Evolutionary conservation across 1,140 invertebrate species (phyloP), one percentile per base, ranked within the genome.

Genomic region (Drosophila erecta): DNA sequence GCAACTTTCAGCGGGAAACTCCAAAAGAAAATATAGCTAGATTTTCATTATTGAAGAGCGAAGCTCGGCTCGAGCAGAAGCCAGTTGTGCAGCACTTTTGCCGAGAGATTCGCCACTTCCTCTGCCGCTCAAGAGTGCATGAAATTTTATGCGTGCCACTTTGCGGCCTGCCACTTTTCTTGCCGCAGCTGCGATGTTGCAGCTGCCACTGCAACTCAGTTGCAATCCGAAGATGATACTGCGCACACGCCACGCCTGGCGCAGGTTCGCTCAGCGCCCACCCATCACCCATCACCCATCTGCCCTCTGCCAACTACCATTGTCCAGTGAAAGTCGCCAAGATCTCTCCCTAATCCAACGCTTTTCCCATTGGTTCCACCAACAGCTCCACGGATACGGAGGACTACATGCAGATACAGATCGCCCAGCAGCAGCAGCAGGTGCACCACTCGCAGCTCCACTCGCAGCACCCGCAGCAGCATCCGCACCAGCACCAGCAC

Each of bases 401-500:
- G 87, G 92, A 92, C 66, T 92, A 92, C 55, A 92, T 92, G 91
- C 91, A 92, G 64, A 91, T 92, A 47, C 85, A 90, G 55, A 83
- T 92, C 56, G 76, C 89, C 37, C 78, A 89, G 44, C 91, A 90
- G 37, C 17, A 17, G 17, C 81, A 89, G 37, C 89, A 83, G 58
- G 67, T 74, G 22, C 70, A 74, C 38, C 79, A 83, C 37, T 65
- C 57, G 44, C 58, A 44, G 51, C 43, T 67, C 55, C 58, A 75
- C 11, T 65, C 64, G 54, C 69, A 84, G 20, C 79, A 71, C 20
- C 81, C 77, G 17, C 90, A 91, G 15, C 77, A 79, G 81, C 94
- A 92, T 89, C 92, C 92, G 15, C 93, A 93, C 59, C 93, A 92
- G 0, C 93, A 93, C 15, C 55, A 60, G n/a, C 62, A 53, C n/a